Conservation (phyloP, 2,888 invertebrate genomes). For the Apamea anceps region DNA sequence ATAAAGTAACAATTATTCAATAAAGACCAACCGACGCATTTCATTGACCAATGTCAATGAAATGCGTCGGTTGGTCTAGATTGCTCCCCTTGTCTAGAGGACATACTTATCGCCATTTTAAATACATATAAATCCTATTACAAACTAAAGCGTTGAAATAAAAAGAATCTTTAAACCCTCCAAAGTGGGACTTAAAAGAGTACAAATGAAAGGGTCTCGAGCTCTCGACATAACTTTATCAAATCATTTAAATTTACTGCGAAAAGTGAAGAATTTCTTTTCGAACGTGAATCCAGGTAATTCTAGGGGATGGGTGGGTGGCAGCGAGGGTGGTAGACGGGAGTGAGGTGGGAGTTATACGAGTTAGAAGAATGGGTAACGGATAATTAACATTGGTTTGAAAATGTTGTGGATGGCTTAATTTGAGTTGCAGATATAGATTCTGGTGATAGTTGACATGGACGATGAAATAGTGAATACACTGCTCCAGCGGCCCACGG, state of each 20-base stretch:
- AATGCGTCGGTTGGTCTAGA: too few relatives aligned
- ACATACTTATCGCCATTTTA: conserved; percentile 6
- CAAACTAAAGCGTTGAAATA: conserved; percentile 25
- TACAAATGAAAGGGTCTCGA: conserved; percentile 52
- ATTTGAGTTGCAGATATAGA: not conserved
- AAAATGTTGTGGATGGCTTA: not conserved
- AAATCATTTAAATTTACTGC: conserved; percentile 77
- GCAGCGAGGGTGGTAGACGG: conserved; percentile 7
- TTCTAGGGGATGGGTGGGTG: conserved; percentile 60
- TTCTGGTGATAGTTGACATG: not conserved
- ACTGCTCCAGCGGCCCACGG: not conserved
- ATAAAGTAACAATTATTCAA: conserved; percentile 15
- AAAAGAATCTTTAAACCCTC: conserved; percentile 18
- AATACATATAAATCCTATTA: conserved; percentile 30
- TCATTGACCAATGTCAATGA: too few relatives aligned
- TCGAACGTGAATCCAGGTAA: conserved; percentile 71
- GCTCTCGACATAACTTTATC: conserved; percentile 67
- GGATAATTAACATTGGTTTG: not conserved
- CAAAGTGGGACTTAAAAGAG: conserved; percentile 35
- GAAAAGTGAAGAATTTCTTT: conserved; percentile 71
- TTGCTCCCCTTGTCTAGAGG: conserved; percentile 45
- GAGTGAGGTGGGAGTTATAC: conserved; percentile 24
- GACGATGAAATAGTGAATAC: not conserved
- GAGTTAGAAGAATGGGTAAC: conserved; percentile 8
- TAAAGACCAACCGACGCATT: conserved; percentile 7